phyloP scores from a whole-genome alignment of 2,113 vertebrate species.

The Cynoglossus semilaevis region DNA sequence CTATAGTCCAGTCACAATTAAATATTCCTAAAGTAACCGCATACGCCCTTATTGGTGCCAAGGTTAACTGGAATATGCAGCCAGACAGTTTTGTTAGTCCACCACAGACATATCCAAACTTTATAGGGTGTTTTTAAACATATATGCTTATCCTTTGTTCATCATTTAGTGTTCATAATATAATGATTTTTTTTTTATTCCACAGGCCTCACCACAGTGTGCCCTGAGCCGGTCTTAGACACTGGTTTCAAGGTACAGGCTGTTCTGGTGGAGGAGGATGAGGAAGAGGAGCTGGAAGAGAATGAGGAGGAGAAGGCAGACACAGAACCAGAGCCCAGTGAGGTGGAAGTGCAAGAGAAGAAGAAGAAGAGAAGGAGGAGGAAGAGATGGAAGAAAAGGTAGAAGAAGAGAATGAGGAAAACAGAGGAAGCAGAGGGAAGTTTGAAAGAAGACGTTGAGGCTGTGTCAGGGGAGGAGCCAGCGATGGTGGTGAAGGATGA shows the following conservation, averaged over 20 bases:
- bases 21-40: slow-evolving; percentile 23
- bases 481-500: slow-evolving; percentile 14
- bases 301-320: slow-evolving; percentile 21
- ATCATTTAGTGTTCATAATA: slow-evolving; percentile 2
- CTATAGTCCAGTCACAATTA: slow-evolving; percentile 31
- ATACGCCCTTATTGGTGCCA: slow-evolving; percentile 8
- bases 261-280: slow-evolving; percentile 70
- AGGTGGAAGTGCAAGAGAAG: slow-evolving; percentile 30
- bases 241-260: slow-evolving; percentile 55
- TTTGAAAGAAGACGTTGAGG: background rate
- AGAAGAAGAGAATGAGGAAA: background rate
- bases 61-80: slow-evolving; percentile 6
- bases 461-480: background rate
- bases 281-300: slow-evolving; percentile 53
- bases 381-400: slow-evolving; percentile 12
- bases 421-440: background rate
- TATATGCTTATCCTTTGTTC: slow-evolving; percentile 1
- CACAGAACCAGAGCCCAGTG: slow-evolving; percentile 18
- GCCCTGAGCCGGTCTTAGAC: slow-evolving; percentile 56
- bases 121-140: background rate
- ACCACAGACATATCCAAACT: background rate
- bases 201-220: slow-evolving; percentile 47
- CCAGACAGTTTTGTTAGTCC: slow-evolving; percentile 2
- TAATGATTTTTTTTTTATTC: slow-evolving; percentile 16
- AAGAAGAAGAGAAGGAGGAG: background rate